A percentile compares a stretch with the other conserved stretches of the same genome.
Evolutionary conservation across 2,888 invertebrate species (phyloP).

Genomic region (Diachrysia chrysitis): DNA sequence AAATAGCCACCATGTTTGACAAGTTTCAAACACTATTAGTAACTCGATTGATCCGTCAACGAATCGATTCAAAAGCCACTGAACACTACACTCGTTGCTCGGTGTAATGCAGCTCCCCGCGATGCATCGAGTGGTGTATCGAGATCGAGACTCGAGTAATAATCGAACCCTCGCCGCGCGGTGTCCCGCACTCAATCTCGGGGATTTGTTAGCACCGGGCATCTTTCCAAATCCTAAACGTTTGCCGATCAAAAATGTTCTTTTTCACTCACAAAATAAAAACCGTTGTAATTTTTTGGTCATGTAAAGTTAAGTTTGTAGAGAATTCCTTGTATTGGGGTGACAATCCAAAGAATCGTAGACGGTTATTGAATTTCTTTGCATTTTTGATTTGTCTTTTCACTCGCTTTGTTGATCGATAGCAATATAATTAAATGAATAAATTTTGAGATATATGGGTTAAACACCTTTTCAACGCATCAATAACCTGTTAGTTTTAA

Average conservation of each 20-base stretch:
- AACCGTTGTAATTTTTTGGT: constrained; percentile 13
- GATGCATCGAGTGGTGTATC: constrained; percentile 84
- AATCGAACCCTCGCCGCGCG: constrained; percentile 80
- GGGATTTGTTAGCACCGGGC: constrained; percentile 77
- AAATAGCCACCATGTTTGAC: constrained; percentile 38
- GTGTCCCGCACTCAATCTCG: constrained; percentile 84
- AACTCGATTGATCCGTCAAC: constrained; percentile 70
- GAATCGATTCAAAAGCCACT: constrained; percentile 72
- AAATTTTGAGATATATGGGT: constrained; percentile 6
- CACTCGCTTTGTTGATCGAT: constrained; percentile 74
- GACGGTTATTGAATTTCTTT: constrained; percentile 87
- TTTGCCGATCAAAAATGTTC: constrained; percentile 61
- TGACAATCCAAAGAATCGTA: constrained; percentile 84
- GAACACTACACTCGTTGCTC: constrained; percentile 61
- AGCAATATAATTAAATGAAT: constrained; percentile 61
- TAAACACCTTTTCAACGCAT: neutral
- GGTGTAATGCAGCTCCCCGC: constrained; percentile 80
- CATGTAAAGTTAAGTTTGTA: constrained; percentile 48
- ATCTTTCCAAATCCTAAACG: constrained; percentile 48
- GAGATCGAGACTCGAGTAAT: constrained; percentile 81
- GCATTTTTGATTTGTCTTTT: constrained; percentile 84
- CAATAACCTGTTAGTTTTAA: no score
- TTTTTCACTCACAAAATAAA: constrained; percentile 56
- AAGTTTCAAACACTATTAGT: constrained; percentile 44
- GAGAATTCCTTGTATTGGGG: constrained; percentile 76